A percentile compares a stretch with the other conserved stretches of the same genome.
Evolutionary conservation across 2,797 vertebrate genomes (phyloP).

Genomic region (Myotis vivesi): DNA sequence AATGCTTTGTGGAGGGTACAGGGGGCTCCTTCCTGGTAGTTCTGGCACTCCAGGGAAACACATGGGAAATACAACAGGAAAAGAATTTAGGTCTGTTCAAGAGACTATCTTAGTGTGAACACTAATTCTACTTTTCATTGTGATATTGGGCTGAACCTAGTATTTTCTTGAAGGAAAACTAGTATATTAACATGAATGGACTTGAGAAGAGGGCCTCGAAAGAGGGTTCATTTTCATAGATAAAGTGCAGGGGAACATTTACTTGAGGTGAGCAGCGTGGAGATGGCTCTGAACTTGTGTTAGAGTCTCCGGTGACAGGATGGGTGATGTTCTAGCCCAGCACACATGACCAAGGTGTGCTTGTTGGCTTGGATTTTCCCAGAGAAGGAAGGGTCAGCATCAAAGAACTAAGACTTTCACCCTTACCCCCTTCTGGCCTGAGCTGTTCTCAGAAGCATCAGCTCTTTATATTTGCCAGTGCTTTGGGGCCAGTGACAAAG

Average conservation of each 20-base stretch:
- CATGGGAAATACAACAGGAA: neutral
- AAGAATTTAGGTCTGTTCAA: neutral
- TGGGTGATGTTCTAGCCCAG: neutral
- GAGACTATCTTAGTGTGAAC: neutral
- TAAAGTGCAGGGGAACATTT: neutral
- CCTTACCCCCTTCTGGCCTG: neutral
- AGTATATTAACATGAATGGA: neutral
- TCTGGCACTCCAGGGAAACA: neutral
- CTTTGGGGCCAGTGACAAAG: neutral
- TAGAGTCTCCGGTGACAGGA: neutral
- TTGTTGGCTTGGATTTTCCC: neutral
- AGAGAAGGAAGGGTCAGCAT: neutral
- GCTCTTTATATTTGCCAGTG: neutral
- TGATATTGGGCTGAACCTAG: neutral
- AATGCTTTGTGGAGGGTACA: neutral
- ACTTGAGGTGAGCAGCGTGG: neutral
- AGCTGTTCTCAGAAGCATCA: neutral
- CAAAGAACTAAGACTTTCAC: neutral
- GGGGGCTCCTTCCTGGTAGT: neutral
- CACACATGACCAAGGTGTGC: neutral
- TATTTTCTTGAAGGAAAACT: conserved; percentile 35
- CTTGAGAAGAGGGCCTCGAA: neutral
- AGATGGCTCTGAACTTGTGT: neutral
- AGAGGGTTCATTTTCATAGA: neutral
- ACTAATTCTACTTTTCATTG: neutral